Base-by-base conservation (phyloP, 2,888 invertebrate species). In the Tanaodytes sp. region DNA sequence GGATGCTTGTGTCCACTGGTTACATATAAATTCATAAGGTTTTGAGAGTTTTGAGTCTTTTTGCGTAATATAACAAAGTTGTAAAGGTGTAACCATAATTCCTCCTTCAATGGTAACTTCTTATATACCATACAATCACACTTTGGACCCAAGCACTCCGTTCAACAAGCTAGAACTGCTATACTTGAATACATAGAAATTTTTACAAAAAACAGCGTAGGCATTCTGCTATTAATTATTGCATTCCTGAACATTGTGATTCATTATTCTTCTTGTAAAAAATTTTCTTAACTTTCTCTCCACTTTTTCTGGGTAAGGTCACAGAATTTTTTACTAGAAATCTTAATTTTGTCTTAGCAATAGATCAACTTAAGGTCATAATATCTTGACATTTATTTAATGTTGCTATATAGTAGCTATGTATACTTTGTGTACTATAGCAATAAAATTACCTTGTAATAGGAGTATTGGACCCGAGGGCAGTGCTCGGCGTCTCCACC, bases 401-500 rank as follows among this genome's bases (percentile, higher is more conserved):
- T 55, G 45, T 45, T 55, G 45, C 55, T 43, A 37, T 43, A 55
- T 55, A 55, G 45, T 42, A 42, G 33, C 36, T 45, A 45, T 36
- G 55, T 55, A 37, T 45, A 36, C 12, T 55, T 55, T 55, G 43
- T 31, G 55, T 55, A 55, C 55, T 55, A 55, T 55, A 45, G 55
- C 55, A 55, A 55, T 55, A 55, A 55, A 55, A 55, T 55, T 55
- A 55, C 55, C 55, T 55, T 55, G 42, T 42, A 55, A 55, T 55
- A 55, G 55, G 55, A 45, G 55, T 55, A 55, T 55, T 55, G 55
- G 55, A 55, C 55, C 55, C 55, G 55, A 55, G 55, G 55, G 55
- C 55, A 55, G 55, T 55, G 45, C 55, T 55, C 55, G 55, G 55
- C 55, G 55, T 45, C 55, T 55, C 55, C 55, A 36, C 55, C 55